Base-by-base conservation (phyloP, 2,888 invertebrate species). In the Ferrisia virgata region DNA sequence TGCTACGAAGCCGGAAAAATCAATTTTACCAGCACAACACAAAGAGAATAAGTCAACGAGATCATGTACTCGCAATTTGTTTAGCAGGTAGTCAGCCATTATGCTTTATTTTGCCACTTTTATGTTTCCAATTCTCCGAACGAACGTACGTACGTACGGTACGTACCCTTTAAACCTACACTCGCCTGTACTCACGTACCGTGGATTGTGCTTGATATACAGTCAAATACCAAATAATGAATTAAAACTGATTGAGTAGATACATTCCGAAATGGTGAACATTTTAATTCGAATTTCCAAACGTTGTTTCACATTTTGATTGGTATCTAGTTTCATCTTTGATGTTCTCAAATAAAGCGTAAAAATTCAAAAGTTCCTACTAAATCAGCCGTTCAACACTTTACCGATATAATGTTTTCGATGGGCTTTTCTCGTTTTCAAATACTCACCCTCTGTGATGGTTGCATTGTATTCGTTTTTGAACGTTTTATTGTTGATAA, bases 251-350 rank as follows among this genome's bases (percentile, higher is more conserved):
- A 31, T 25, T 9, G 5, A 58, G 13, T 9, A 18, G 58, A 8
- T 64, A 64, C 25, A 13, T 9, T 18, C 64, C 31, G 15, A 31
- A 6, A 31, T 8, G 31, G 31, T 31, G 31, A 69, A 69, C 69
- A 69, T 69, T 69, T 69, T 69, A 69, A 69, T 69, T 69, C 69
- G 69, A 69, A 69, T 69, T 69, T 69, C 69, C 53, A 53, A 69
- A 69, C 69, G 28, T 69, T 33, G 31, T 69, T 69, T 53, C 31
- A n/a, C n/a, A 31, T 69, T 69, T 69, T 15, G 31, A 69, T 69
- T 69, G 69, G 6, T 31, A 69, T 53, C 53, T 53, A 22, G 18
- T 22, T 69, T 69, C 40, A 69, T 33, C 28, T 69, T 31, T 69
- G 18, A 22, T 53, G 18, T 69, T 31, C 31, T 15, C 31, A 15